Percentiles rank a stretch among this genome's conserved stretches.
Evolutionary conservation across 2,888 invertebrate species (phyloP).

Genomic region (Drosophila meridionalis): DNA sequence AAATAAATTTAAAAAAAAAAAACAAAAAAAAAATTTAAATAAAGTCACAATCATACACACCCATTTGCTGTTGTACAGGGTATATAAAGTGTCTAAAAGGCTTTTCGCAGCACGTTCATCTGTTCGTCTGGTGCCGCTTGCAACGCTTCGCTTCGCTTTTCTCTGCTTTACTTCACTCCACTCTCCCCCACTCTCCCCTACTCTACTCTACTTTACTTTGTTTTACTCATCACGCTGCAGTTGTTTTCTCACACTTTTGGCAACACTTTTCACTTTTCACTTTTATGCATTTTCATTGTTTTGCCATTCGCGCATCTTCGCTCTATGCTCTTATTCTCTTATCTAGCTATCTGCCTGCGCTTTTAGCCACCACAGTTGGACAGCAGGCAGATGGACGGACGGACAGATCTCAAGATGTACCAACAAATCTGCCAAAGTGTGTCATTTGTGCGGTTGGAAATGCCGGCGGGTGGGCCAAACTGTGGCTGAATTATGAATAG

Average conservation of each 20-base stretch:
- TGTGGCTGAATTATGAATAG: background rate
- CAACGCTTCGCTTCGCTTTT: constrained; percentile 16
- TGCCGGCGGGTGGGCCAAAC: background rate
- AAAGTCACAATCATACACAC: background rate
- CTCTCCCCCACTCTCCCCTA: background rate
- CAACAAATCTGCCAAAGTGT: constrained; percentile 15
- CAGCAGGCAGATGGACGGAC: background rate
- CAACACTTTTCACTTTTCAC: constrained; percentile 68
- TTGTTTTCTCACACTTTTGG: constrained; percentile 35
- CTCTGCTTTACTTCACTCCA: background rate
- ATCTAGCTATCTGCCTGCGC: background rate
- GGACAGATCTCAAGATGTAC: constrained; percentile 8
- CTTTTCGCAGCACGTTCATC: constrained; percentile 37
- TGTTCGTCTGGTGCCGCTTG: constrained; percentile 8
- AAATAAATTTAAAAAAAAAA: no score
- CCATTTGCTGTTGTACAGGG: background rate
- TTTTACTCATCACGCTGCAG: constrained; percentile 13
- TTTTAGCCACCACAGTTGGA: constrained; percentile 33
- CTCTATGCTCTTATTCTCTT: constrained; percentile 6
- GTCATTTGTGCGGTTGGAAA: constrained; percentile 20
- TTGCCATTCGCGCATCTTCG: constrained; percentile 21
- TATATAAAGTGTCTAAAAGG: constrained; percentile 52
- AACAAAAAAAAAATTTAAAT: no score
- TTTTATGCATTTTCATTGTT: constrained; percentile 64
- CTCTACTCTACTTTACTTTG: constrained; percentile 3